Percentiles rank a stretch among this genome's conserved stretches.
phyloP scores from a whole-genome alignment of 2,888 invertebrate genomes.

The Chouioia cunea region DNA sequence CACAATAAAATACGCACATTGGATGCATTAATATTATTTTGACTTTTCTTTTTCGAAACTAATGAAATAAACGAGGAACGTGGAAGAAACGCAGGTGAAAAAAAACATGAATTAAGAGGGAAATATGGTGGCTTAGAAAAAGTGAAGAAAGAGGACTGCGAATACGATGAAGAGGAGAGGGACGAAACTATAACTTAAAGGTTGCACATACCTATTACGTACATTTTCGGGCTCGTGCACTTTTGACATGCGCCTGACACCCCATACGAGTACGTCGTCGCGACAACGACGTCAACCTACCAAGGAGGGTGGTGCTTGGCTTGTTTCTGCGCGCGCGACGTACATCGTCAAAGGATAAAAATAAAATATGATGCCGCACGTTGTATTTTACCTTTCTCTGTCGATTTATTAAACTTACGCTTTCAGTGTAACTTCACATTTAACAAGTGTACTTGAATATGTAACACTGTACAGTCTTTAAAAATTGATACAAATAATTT shows the following conservation, averaged over 20 bases:
- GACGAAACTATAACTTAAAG: slow-evolving; percentile 4
- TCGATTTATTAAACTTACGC: no score
- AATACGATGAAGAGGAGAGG: background rate
- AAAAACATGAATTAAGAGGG: background rate
- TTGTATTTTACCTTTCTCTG: background rate
- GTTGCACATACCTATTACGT: slow-evolving; percentile 27
- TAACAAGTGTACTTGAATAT: no score
- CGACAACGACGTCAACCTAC: slow-evolving; percentile 5
- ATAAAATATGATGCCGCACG: background rate
- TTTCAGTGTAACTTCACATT: no score
- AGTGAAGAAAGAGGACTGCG: background rate
- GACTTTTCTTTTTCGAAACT: no score
- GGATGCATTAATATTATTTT: no score
- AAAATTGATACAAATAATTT: no score
- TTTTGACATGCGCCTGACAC: slow-evolving; percentile 37
- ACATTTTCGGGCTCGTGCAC: slow-evolving; percentile 42
- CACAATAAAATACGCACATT: no score
- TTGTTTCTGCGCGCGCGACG: slow-evolving; percentile 13
- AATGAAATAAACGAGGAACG: no score
- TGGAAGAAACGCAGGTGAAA: no score
- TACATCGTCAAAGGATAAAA: slow-evolving; percentile 30
- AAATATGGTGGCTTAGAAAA: slow-evolving; percentile 5
- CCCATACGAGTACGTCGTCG: slow-evolving; percentile 26
- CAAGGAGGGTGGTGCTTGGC: background rate
- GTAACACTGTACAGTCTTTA: no score